A percentile compares a stretch with the other conserved stretches of the same genome.
These are phyloP conservation scores for Diplazon laetatorius DNA, from an alignment of 2,888 invertebrate genomes.

Conservation along the genomic window DNA sequence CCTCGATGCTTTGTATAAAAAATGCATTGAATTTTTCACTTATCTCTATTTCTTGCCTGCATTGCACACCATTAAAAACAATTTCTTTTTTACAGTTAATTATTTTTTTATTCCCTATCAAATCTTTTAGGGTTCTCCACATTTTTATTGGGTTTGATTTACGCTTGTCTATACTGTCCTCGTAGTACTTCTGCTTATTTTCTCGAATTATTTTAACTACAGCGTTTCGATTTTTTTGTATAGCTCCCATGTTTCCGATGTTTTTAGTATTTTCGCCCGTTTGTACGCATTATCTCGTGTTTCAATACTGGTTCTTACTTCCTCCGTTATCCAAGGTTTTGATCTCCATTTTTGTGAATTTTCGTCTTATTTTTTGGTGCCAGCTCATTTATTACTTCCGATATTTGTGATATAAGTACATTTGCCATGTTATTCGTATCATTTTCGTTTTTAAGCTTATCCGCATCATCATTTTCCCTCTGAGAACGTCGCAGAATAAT, in stretches of 20 bases:
- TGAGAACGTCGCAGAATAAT: background rate
- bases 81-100: conserved; percentile 5
- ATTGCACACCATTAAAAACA: conserved; percentile 4
- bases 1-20: conserved; percentile 36
- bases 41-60: conserved; percentile 17
- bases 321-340: conserved; percentile 20
- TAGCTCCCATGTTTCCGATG: background rate
- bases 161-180: conserved; percentile 8
- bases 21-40: conserved; percentile 64
- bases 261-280: background rate
- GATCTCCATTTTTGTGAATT: conserved; percentile 22
- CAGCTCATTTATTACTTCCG: conserved; percentile 12
- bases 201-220: conserved; percentile 18
- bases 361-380: conserved; percentile 9
- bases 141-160: conserved; percentile 21
- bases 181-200: conserved; percentile 19
- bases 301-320: conserved; percentile 13
- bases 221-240: conserved; percentile 13
- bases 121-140: conserved; percentile 21
- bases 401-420: background rate
- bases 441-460: background rate
- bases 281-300: conserved; percentile 26
- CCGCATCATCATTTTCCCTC: background rate
- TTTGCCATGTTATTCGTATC: background rate
- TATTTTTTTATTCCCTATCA: conserved; percentile 26